phyloP scores from a whole-genome alignment of 2,888 invertebrate species.

The Lissonota sp. region DNA sequence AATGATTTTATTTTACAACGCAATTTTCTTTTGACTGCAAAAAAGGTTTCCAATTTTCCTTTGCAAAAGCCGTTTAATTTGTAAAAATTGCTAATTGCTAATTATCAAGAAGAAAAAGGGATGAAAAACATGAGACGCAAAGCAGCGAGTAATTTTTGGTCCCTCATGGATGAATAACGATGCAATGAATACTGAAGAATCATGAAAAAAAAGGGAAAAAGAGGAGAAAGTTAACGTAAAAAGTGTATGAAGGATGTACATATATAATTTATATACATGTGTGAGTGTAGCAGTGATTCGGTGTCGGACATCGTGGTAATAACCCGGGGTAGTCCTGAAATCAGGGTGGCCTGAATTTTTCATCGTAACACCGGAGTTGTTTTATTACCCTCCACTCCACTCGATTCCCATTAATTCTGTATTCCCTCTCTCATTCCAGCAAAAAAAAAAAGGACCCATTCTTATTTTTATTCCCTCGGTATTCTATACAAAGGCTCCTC shows the following conservation, averaged over 20 bases:
- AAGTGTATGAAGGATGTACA: no score
- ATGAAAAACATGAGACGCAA: constrained; percentile 5
- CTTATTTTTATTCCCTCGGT: constrained; percentile 1
- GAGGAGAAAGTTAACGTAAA: not conserved
- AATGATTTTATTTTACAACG: no score
- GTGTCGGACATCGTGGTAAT: constrained; percentile 8
- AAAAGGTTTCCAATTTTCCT: not conserved
- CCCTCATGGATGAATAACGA: constrained; percentile 33
- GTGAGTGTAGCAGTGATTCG: not conserved
- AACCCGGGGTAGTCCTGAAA: constrained; percentile 9
- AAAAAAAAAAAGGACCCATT: not conserved
- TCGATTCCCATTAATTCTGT: constrained; percentile 28
- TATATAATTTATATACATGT: no score
- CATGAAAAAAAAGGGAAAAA: not conserved
- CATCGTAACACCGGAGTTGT: constrained; percentile 28
- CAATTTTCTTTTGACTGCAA: no score
- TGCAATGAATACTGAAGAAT: constrained; percentile 16
- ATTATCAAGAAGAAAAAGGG: not conserved
- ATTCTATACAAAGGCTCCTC: not conserved
- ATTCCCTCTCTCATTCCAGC: not conserved
- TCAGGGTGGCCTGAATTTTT: constrained; percentile 42
- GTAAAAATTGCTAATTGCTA: not conserved
- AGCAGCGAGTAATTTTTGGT: constrained; percentile 31
- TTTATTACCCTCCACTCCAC: constrained; percentile 28
- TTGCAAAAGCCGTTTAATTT: constrained; percentile 10